Evolutionary conservation across 2,797 vertebrate species (phyloP).

Genomic region (Hylomyscus alleni): DNA sequence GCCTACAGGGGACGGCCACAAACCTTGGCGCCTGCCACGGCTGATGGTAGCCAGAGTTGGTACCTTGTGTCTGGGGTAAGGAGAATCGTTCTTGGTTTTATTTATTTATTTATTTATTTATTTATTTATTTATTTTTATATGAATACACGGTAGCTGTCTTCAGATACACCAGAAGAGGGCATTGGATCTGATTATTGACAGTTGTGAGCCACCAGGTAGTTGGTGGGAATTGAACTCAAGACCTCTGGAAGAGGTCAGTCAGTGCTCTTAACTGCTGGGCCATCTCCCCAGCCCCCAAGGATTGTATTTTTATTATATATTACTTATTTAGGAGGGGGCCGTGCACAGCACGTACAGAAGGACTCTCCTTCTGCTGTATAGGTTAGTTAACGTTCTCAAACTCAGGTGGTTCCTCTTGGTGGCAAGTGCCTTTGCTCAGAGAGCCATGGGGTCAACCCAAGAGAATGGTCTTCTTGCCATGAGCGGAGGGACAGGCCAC

Average conservation of each 20-base stretch:
- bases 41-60: background rate
- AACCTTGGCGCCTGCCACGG: background rate
- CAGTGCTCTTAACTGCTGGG: background rate
- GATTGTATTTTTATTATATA: background rate
- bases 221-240: background rate
- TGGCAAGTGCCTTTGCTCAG: background rate
- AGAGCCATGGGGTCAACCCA: background rate
- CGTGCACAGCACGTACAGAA: too few species aligned
- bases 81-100: background rate
- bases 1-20: background rate
- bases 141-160: background rate
- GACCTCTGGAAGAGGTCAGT: background rate
- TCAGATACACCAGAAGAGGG: background rate
- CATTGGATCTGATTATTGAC: background rate
- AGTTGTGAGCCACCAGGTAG: background rate
- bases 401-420: background rate
- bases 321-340: background rate
- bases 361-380: background rate
- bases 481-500: background rate
- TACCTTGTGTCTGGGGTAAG: background rate
- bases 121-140: background rate
- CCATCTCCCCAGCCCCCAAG: background rate
- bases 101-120: background rate
- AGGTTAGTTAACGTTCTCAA: background rate
- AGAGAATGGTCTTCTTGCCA: background rate